phyloP scores from a whole-genome alignment of 2,113 vertebrate species.

The Pontoporia blainvillei region DNA sequence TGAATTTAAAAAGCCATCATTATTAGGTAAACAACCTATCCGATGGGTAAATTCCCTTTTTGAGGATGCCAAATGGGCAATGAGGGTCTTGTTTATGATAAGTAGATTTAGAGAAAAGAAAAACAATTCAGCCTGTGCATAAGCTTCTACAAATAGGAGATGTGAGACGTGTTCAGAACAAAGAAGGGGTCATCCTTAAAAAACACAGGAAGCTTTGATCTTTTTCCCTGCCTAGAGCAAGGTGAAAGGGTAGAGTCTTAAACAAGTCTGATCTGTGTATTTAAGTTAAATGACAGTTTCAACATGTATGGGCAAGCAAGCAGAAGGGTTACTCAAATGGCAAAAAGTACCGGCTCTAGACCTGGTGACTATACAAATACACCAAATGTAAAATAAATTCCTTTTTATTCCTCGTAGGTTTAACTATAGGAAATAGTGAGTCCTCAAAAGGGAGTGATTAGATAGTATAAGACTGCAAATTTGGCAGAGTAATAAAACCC shows the following conservation, averaged over 20 bases:
- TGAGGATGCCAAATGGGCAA: neutral
- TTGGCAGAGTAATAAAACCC: neutral
- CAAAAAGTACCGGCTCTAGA: neutral
- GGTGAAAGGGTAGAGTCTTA: conserved; percentile 65
- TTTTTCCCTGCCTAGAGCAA: conserved; percentile 52
- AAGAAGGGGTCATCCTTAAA: conserved; percentile 27
- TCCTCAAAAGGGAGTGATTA: neutral
- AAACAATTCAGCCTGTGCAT: neutral
- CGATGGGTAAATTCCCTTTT: neutral
- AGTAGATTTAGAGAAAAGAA: conserved; percentile 41
- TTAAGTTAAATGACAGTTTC: conserved; percentile 61
- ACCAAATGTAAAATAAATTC: neutral
- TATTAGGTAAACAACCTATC: neutral
- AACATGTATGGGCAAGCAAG: conserved; percentile 57
- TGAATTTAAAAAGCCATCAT: neutral
- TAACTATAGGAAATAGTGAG: neutral
- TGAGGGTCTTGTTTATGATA: neutral
- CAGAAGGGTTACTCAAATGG: neutral
- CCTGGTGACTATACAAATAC: conserved; percentile 13
- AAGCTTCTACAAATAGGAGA: conserved; percentile 44
- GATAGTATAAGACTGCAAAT: neutral
- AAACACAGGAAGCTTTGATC: conserved; percentile 74
- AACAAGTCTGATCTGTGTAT: conserved; percentile 59
- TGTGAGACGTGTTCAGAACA: conserved; percentile 32
- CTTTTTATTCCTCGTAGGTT: neutral